Evolutionary conservation across 2,797 vertebrate species (phyloP), one percentile per base, ranked within the genome.

Genomic region (Meriones psammophilus): DNA sequence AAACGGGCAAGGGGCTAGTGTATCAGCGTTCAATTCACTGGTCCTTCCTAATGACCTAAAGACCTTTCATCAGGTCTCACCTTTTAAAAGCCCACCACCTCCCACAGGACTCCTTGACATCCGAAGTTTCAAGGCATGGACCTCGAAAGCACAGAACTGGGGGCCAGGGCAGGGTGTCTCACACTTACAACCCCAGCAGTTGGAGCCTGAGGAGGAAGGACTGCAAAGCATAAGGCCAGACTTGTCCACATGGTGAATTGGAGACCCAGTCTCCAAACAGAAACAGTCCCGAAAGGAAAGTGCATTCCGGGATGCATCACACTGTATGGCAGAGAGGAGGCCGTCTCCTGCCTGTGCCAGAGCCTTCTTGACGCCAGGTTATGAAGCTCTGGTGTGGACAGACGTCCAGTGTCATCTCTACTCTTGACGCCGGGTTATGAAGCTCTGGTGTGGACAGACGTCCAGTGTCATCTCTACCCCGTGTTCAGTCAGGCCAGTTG

Each of bases 341-440:
- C 46, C 1, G 2, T 39, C 66, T 68, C 28, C 18, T 86, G 24
- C 13, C 7, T 2, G 0, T 7, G 14, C 8, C 15, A 30, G 54
- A 15, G 7, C 4, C 0, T 0, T 8, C 10, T 20, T 28, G 4
- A 13, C 8, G 30, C n/a, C 36, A 30, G 64, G 8, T 10, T n/a
- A 26, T 8, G 24, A 3, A 14, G 8, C 8, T 18, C 1, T 4
- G 1, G 26, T 20, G n/a, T n/a, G 42, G 30, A 50, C 5, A 0
- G 14, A 36, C 3, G 0, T 24, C 62, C 2, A 62, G 14, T 6
- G 22, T 84, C 50, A 42, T 79, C 26, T 42, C 54, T 36, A 8
- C 46, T 39, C 39, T 39, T 39, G 39, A 39, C 39, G 3, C 39
- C 39, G 3, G 64, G 8, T 10, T n/a, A 26, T 8, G 24, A 3